A percentile compares a stretch with the other conserved stretches of the same genome.
These are phyloP conservation scores for Oreonectes daqikongensis DNA, from an alignment of 2,797 vertebrate species.

Conservation along the genomic window DNA sequence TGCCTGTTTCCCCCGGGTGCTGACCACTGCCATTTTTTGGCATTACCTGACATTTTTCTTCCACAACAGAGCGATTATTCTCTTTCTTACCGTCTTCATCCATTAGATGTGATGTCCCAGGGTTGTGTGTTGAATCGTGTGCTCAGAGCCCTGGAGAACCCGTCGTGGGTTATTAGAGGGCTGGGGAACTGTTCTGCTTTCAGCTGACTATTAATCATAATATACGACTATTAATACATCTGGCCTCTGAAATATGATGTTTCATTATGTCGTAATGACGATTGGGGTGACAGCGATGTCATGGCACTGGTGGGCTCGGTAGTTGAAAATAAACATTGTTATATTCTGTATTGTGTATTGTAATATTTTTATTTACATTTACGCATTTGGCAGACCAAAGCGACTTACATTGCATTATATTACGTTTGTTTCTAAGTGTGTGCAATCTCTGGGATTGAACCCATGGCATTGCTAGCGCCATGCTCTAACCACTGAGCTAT, in stretches of 20 bases:
- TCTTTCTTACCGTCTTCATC: background rate
- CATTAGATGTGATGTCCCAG: conserved; percentile 1
- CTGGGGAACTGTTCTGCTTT: background rate
- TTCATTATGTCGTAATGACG: background rate
- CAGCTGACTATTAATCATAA: background rate
- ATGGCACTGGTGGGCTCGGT: background rate
- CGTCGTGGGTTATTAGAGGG: background rate
- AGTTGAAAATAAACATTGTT: no score
- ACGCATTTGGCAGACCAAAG: no score
- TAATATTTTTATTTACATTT: no score
- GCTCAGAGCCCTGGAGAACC: background rate
- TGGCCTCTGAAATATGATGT: background rate
- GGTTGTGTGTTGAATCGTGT: background rate
- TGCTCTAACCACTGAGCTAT: no score
- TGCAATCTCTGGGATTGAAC: no score
- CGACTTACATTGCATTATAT: no score
- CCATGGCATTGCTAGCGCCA: no score
- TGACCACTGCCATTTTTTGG: conserved; percentile 60
- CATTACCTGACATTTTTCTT: conserved; percentile 1
- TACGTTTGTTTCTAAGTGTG: no score
- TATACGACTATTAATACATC: conserved; percentile 2
- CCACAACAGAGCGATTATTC: conserved; percentile 18
- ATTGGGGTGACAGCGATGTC: background rate
- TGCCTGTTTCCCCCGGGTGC: conserved; percentile 49
- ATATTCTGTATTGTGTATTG: no score